Conservation (phyloP, 2,888 invertebrate species). For the Euzetes globulus region DNA sequence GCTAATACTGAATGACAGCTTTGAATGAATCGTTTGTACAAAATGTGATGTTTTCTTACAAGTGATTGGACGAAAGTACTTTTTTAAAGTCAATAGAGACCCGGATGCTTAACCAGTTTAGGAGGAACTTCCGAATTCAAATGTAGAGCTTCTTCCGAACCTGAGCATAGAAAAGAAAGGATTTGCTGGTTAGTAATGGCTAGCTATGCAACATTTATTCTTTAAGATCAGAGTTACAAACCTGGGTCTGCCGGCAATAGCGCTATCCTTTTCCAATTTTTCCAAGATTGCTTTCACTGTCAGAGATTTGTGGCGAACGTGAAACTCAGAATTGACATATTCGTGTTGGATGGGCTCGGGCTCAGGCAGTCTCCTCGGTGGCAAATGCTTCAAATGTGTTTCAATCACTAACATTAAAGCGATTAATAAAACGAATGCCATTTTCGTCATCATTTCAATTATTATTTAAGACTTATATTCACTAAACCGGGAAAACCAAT, state of each 20-base stretch:
- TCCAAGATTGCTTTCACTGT: neutral
- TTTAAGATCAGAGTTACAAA: neutral
- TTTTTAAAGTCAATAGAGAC: no score
- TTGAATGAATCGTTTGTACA: no score
- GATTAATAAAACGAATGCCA: neutral
- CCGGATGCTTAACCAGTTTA: no score
- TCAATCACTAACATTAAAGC: neutral
- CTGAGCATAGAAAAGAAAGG: neutral
- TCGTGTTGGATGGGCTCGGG: no score
- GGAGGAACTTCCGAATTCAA: no score
- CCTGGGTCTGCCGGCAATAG: conserved; percentile 6
- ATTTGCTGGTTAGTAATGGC: neutral
- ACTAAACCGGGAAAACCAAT: neutral
- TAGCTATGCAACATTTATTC: neutral
- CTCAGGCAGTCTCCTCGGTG: neutral
- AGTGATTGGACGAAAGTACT: no score
- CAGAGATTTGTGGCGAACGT: neutral
- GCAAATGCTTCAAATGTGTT: neutral
- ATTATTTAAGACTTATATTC: neutral
- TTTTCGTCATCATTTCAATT: neutral
- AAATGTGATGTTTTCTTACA: no score
- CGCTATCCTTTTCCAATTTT: neutral
- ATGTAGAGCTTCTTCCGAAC: neutral
- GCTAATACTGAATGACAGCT: no score
- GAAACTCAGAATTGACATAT: neutral